Base-by-base conservation (phyloP, 2,888 invertebrate species). In the Acrobasis repandana region DNA sequence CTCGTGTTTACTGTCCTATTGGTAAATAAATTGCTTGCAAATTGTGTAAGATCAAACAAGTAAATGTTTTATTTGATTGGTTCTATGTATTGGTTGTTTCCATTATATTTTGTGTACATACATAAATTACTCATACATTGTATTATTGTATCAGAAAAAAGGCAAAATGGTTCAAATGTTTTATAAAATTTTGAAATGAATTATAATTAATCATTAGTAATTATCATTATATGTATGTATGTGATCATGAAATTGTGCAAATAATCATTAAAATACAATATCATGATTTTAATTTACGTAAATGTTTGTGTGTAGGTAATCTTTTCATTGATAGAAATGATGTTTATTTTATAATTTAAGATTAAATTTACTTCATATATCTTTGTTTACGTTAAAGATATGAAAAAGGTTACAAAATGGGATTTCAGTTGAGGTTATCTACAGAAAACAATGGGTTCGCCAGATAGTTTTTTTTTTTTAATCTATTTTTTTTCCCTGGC, bases 51-150 rank as follows among this genome's bases (percentile, higher is more conserved):
- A 1, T 1, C 11, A 11, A 20, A 50, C 14, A 50, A 14, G 11
- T 50, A 28, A 33, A 33, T 49, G 4, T 20, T 9, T 49, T 20
- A 18, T 28, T 28, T 28, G 1, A 38, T 36, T 14, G 9, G 16
- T 34, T 11, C 15, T 16, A 16, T 54, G n/a, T 54, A 16, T 15
- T 38, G 54, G 54, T 54, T 54, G 16, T 38, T 54, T 36, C 54
- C 54, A 54, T 38, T 38, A 10, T 10, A 54, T 11, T 36, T 38
- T 38, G 38, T 38, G 38, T 38, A 18, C 54, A 54, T 38, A 54
- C 15, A 54, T 14, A 18, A 14, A 16, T 38, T 18, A 54, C 9
- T 50, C 14, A 50, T 14, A 6, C 8, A 8, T 28, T 28, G 4
- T 28, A 28, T 28, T 28, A 6, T 28, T 28, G 0, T 28, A 28